These are phyloP conservation scores for Microcaecilia unicolor DNA, from an alignment of 2,797 vertebrate genomes.

Conservation along the genomic window DNA sequence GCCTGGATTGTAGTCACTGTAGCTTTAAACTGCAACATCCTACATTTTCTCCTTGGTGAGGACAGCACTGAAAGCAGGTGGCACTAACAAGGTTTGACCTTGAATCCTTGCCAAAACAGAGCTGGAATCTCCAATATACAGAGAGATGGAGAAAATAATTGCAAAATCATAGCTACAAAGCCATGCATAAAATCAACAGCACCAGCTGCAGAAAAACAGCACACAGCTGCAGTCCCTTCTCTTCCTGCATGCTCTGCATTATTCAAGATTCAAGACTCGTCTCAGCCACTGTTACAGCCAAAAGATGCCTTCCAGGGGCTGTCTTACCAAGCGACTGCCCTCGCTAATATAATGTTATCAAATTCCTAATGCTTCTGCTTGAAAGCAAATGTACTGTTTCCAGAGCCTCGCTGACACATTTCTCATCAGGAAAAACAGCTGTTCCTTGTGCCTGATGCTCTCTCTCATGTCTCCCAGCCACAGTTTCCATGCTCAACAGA, in stretches of 20 bases:
- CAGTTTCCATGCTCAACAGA: not conserved
- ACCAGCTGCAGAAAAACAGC: not conserved
- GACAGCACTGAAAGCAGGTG: too few species aligned
- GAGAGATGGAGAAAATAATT: too few species aligned
- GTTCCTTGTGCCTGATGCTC: conserved; percentile 4
- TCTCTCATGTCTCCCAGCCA: not conserved
- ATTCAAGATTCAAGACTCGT: not conserved
- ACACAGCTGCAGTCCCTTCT: not conserved
- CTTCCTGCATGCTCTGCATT: not conserved
- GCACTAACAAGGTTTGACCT: too few species aligned
- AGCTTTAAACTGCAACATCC: too few species aligned
- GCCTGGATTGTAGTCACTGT: too few species aligned
- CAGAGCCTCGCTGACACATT: conserved; percentile 2
- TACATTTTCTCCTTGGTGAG: too few species aligned
- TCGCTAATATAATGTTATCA: conserved; percentile 1
- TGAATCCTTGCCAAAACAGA: too few species aligned
- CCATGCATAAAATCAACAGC: not conserved
- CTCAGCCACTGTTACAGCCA: not conserved
- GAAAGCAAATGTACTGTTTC: conserved; percentile 13
- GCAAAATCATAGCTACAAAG: not conserved
- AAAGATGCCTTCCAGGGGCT: conserved; percentile 10
- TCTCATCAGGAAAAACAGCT: conserved; percentile 23
- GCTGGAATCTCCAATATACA: too few species aligned
- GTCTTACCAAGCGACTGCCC: conserved; percentile 10
- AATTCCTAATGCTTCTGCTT: conserved; percentile 2